Conservation (phyloP, 2,888 invertebrate species). For the Sycophila texana region DNA sequence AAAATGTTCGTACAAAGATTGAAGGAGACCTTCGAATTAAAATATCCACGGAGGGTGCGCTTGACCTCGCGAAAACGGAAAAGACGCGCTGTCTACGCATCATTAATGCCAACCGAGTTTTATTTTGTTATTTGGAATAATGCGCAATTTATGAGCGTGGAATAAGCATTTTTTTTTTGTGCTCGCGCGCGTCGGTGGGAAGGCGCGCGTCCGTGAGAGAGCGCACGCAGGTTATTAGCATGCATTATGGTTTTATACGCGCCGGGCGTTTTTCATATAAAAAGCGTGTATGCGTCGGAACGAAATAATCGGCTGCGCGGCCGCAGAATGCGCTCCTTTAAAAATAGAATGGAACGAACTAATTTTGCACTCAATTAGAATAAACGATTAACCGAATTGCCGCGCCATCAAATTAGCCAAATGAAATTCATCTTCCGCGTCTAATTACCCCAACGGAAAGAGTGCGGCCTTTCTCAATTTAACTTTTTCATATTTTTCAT, state of each 20-base stretch:
- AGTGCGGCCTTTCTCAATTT: neutral
- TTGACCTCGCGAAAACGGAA: no score
- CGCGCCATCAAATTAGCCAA: slow-evolving; percentile 48
- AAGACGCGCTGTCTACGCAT: no score
- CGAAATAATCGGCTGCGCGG: slow-evolving; percentile 33
- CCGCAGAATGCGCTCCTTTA: neutral
- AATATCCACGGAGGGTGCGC: no score
- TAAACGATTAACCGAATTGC: slow-evolving; percentile 52
- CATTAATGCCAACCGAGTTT: slow-evolving; percentile 13
- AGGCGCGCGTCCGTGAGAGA: slow-evolving; percentile 47
- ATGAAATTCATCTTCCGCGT: slow-evolving; percentile 50
- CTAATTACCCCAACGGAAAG: slow-evolving; percentile 43
- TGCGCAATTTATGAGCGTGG: slow-evolving; percentile 48
- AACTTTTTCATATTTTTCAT: slow-evolving; percentile 6
- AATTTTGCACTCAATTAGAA: slow-evolving; percentile 53
- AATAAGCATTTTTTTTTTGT: slow-evolving; percentile 48
- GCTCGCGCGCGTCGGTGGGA: slow-evolving; percentile 31
- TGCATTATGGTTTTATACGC: slow-evolving; percentile 49
- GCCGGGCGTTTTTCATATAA: slow-evolving; percentile 41
- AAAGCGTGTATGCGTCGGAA: slow-evolving; percentile 32
- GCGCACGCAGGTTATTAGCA: slow-evolving; percentile 51
- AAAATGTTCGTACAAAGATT: no score
- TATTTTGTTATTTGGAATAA: slow-evolving; percentile 47
- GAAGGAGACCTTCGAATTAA: no score
- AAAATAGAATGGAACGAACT: slow-evolving; percentile 51